Conservation (phyloP, 1,140 invertebrate species). For the Sminthurides bifidus region DNA sequence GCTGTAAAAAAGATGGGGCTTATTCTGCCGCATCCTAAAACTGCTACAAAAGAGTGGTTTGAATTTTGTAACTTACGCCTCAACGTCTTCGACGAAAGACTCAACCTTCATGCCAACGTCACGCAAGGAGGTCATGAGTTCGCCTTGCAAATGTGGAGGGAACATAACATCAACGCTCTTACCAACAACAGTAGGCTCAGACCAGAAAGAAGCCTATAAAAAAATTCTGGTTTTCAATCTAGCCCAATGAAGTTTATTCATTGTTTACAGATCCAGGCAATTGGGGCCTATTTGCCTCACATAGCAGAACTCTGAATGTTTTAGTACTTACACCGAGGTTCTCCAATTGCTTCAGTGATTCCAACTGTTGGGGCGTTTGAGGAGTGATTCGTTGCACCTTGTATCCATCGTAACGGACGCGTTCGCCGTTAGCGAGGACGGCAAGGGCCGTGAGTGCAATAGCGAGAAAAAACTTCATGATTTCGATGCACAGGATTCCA, state of each 20-base stretch:
- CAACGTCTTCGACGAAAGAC: slow-evolving; percentile 17
- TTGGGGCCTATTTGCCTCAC: not conserved
- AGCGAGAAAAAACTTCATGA: not conserved
- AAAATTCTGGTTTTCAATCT: not conserved
- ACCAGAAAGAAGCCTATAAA: slow-evolving; percentile 19
- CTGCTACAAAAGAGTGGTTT: no score
- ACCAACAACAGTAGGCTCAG: slow-evolving; percentile 7
- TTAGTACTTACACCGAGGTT: slow-evolving; percentile 8
- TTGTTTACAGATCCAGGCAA: not conserved
- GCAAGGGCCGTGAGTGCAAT: slow-evolving; percentile 6
- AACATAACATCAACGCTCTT: slow-evolving; percentile 19
- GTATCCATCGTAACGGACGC: slow-evolving; percentile 23
- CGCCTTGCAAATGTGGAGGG: slow-evolving; percentile 14
- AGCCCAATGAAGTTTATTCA: not conserved
- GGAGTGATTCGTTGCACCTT: slow-evolving; percentile 20
- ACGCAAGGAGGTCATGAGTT: slow-evolving; percentile 5
- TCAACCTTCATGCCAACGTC: slow-evolving; percentile 13
- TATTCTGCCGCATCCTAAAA: no score
- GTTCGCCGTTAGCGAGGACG: not conserved
- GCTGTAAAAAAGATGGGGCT: no score
- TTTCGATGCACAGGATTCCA: no score
- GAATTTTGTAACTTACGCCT: slow-evolving; percentile 5
- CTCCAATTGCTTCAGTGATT: slow-evolving; percentile 11
- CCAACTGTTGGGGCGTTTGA: slow-evolving; percentile 2
- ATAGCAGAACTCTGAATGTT: not conserved